A percentile compares a stretch with the other conserved stretches of the same genome.
phyloP scores from a whole-genome alignment of 2,888 invertebrate species.

The Iphiclides podalirius region DNA sequence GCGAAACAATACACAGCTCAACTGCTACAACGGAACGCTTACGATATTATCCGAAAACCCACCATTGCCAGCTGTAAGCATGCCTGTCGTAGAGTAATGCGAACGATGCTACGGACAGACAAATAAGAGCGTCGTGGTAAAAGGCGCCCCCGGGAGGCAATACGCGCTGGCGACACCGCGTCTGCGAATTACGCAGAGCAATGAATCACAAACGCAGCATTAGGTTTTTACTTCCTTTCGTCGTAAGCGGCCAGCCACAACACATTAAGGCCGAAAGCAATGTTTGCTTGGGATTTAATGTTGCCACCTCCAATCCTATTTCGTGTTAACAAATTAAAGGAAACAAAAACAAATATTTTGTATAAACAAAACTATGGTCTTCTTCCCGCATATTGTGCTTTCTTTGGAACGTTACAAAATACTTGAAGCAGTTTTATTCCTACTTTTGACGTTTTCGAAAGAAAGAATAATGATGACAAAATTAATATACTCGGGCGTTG shows the following conservation, averaged over 20 bases:
- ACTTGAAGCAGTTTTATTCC: no score
- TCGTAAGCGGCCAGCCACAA: neutral
- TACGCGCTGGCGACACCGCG: conserved; percentile 18
- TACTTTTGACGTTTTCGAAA: no score
- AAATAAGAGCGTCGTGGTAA: conserved; percentile 20
- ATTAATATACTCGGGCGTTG: no score
- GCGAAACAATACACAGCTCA: no score
- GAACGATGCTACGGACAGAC: conserved; percentile 7
- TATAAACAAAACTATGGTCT: no score
- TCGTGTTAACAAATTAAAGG: neutral
- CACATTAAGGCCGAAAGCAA: no score
- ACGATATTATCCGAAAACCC: neutral
- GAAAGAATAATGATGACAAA: no score
- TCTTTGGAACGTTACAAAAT: no score
- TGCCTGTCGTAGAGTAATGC: neutral
- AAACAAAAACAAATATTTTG: no score
- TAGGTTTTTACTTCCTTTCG: neutral
- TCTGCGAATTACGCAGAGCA: conserved; percentile 17
- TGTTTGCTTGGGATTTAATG: no score
- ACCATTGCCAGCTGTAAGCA: neutral
- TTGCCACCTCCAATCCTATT: neutral
- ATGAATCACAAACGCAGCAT: neutral
- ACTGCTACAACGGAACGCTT: neutral
- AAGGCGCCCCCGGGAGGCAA: conserved; percentile 18
- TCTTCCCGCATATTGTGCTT: no score